A percentile compares a stretch with the other conserved stretches of the same genome.
Evolutionary conservation across 2,888 invertebrate genomes (phyloP).

Genomic region (Sussaba pulchella): DNA sequence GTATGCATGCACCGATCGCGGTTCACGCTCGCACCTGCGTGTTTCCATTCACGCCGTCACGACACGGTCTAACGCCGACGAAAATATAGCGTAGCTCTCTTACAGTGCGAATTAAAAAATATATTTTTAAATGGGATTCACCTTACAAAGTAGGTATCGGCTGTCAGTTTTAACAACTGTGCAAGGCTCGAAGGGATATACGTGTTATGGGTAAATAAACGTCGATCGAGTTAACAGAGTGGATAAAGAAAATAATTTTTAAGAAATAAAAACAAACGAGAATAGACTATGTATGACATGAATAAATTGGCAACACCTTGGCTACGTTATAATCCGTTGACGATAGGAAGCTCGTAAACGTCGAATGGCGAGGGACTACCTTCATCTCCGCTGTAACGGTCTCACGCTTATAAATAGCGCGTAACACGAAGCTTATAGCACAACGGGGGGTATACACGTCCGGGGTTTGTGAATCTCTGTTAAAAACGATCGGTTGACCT

Average conservation of each 20-base stretch:
- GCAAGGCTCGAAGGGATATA: no score
- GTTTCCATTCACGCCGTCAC: constrained; percentile 58
- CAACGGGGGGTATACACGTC: constrained; percentile 73
- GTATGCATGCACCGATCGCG: constrained; percentile 62
- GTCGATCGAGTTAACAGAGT: not conserved
- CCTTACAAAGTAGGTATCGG: no score
- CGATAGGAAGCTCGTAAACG: constrained; percentile 35
- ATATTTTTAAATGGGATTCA: no score
- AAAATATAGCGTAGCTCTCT: not conserved
- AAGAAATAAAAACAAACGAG: constrained; percentile 4
- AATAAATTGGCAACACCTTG: constrained; percentile 27
- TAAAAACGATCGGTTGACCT: constrained; percentile 79
- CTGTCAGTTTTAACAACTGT: no score
- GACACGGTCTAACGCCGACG: constrained; percentile 20
- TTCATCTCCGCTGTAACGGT: constrained; percentile 45
- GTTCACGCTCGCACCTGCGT: constrained; percentile 63
- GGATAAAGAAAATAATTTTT: no score
- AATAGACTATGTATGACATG: constrained; percentile 23
- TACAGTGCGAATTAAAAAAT: not conserved
- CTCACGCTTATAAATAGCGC: constrained; percentile 54
- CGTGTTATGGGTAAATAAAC: not conserved
- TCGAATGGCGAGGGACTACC: constrained; percentile 40
- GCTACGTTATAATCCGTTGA: constrained; percentile 16
- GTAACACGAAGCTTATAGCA: constrained; percentile 34
- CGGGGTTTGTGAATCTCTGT: constrained; percentile 73